Evolutionary conservation across 2,797 vertebrate genomes (phyloP).

Genomic region (Crocodylus rhombifer): DNA sequence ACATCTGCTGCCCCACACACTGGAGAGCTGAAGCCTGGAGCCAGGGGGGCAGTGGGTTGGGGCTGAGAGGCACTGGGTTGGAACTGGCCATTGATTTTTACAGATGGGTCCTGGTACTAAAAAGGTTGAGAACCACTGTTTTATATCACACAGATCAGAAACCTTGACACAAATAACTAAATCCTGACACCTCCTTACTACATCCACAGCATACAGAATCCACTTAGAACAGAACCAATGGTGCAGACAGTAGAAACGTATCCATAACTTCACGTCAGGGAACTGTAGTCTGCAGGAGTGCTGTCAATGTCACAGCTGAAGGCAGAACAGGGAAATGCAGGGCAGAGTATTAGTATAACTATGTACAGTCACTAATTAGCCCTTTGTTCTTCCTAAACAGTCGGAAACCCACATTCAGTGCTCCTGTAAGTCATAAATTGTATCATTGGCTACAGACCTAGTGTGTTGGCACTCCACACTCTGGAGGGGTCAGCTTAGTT

Average conservation of each 20-base stretch:
- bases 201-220: not conserved
- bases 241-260: too few species aligned
- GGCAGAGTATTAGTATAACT: not conserved
- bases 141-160: too few species aligned
- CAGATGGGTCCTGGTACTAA: too few species aligned
- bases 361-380: not conserved
- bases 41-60: too few species aligned
- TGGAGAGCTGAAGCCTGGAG: too few species aligned
- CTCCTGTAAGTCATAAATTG: fast-evolving
- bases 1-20: too few species aligned
- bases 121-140: too few species aligned
- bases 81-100: too few species aligned
- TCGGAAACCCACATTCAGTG: fast-evolving
- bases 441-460: not conserved
- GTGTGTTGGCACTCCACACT: not conserved
- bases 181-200: not conserved
- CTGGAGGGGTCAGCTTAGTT: too few species aligned
- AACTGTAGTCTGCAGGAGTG: not conserved
- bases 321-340: not conserved
- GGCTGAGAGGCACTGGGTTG: too few species aligned
- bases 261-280: fast-evolving
- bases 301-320: not conserved
- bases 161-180: not conserved
- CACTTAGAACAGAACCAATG: not conserved
- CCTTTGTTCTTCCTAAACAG: not conserved